Evolutionary conservation across 2,888 invertebrate genomes (phyloP).

Genomic region (Amorpha juglandis): DNA sequence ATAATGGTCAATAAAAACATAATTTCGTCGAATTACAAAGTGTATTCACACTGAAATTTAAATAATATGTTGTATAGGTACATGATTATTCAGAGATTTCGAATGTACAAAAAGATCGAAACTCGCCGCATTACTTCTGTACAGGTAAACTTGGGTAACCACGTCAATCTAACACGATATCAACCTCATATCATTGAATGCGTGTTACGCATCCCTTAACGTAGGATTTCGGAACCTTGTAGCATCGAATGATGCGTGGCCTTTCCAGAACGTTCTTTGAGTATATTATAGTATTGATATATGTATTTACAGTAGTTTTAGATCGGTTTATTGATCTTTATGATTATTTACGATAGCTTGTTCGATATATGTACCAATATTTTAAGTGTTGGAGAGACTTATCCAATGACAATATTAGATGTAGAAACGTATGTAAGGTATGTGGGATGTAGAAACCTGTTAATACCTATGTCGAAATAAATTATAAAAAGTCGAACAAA

Average conservation of each 20-base stretch:
- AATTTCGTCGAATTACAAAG: constrained; percentile 10
- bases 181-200: constrained; percentile 73
- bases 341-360: not conserved
- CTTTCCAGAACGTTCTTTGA: constrained; percentile 7
- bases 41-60: too few relatives aligned
- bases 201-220: constrained; percentile 13
- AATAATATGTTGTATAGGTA: too few relatives aligned
- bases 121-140: constrained; percentile 30
- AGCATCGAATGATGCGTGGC: constrained; percentile 14
- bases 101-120: too few relatives aligned
- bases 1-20: not conserved
- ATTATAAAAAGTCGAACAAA: too few relatives aligned
- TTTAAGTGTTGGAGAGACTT: not conserved
- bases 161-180: constrained; percentile 60
- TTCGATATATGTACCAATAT: not conserved
- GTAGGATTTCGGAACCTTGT: constrained; percentile 17
- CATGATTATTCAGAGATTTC: too few relatives aligned
- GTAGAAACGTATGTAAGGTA: not conserved
- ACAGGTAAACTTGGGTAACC: constrained; percentile 25
- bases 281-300: not conserved
- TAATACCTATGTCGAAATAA: too few relatives aligned
- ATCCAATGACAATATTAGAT: too few relatives aligned
- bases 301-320: constrained; percentile 11
- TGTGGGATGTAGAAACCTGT: not conserved
- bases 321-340: constrained; percentile 7